Conservation (phyloP, 2,888 invertebrate species). For the Meiosimyza decipiens region DNA sequence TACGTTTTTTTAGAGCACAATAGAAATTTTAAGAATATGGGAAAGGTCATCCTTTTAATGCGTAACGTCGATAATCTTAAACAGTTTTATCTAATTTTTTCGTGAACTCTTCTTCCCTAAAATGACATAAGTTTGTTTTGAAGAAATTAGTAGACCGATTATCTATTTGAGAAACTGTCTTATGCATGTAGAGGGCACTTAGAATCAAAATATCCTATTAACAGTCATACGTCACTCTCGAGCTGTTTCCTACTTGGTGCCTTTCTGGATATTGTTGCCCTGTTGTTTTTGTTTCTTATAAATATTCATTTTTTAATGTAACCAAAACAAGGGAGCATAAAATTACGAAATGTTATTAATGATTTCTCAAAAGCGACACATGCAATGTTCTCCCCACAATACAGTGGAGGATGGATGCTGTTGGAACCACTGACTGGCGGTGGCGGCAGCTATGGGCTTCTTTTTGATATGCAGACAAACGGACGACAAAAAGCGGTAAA, state of each 20-base stretch:
- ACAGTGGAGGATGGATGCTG: conserved; percentile 42
- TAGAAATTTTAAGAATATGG: no score
- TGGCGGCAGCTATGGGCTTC: conserved; percentile 41
- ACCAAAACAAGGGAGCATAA: conserved; percentile 51
- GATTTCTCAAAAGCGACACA: conserved; percentile 58
- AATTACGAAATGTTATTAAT: conserved; percentile 60
- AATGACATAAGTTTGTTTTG: no score
- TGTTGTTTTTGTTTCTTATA: conserved; percentile 48
- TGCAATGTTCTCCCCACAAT: conserved; percentile 23
- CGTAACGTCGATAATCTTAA: no score
- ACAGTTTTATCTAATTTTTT: no score
- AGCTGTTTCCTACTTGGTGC: conserved; percentile 6
- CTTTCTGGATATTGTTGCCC: conserved; percentile 28
- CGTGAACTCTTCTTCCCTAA: no score
- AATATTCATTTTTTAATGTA: conserved; percentile 59
- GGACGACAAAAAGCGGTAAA: conserved; percentile 18
- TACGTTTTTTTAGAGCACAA: no score
- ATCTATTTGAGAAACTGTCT: no score
- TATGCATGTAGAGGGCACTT: no score
- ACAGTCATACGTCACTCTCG: neutral
- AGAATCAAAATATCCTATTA: neutral
- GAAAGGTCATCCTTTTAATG: no score
- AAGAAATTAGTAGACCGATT: no score
- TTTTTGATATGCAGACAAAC: conserved; percentile 35
- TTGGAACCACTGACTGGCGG: neutral